Evolutionary conservation across 2,888 invertebrate species (phyloP), one percentile per base, ranked within the genome.

Genomic region (Endotricha flammealis): DNA sequence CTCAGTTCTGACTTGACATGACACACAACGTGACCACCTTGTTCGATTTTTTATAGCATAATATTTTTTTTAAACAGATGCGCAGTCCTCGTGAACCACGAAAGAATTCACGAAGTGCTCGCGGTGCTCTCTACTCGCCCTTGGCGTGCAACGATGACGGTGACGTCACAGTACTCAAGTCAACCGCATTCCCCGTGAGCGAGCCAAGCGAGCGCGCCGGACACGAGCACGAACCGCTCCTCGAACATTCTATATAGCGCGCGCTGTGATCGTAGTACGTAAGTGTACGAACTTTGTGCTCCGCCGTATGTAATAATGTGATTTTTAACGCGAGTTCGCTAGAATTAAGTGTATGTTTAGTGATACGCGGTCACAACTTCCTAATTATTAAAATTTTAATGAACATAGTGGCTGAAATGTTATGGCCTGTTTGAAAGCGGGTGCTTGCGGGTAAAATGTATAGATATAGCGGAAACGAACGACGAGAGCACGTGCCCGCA

Each of bases 181-280:
- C 73, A 39, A 61, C 62, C 2, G 41, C 55, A 11, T 57, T 61
- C 52, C 63, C 68, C 12, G 48, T 53, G 10, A 35, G 44, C 44
- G 61, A 61, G 36, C 50, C 39, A 20, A 34, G 47, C 31, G 39
- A 48, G 28, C 39, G 34, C 33, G 42, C 36, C 46, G 54, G 54
- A 22, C 59, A 48, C 38, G 78, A 79, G 48, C 53, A 67, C 36
- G 68, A 75, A 40, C 64, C 80, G 11, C 66, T 86, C 24, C 66
- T 86, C 38, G 77, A 81, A 71, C 76, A 78, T 61, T 69, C 76
- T 69, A 77, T 80, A 63, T 80, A 83, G 65, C 72, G 58, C 54
- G 54, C 62, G 60, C 71, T 74, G 75, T 74, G 76, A 74, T 68
- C 52, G 42, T 73, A 71, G 69, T n/a, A 61, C 50, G 66, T 74